These are phyloP conservation scores for Notolepis coatsorum DNA, from an alignment of 2,797 vertebrate genomes.

Conservation along the genomic window DNA sequence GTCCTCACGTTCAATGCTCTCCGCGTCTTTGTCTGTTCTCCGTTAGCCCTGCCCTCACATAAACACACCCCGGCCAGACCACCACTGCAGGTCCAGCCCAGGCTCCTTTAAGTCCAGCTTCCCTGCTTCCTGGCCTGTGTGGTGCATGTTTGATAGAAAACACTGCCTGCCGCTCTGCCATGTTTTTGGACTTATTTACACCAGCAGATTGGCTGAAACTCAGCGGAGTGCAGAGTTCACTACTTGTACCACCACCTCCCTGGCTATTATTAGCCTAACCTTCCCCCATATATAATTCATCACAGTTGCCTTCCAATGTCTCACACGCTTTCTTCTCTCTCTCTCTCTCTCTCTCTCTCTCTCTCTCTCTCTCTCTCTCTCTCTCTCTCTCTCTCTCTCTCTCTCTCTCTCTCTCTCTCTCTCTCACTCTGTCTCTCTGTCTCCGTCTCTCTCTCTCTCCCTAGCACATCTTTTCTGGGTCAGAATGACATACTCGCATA, in stretches of 20 bases:
- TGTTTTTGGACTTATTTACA: conserved; percentile 92
- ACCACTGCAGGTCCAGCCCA: neutral
- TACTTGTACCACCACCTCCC: conserved; percentile 49
- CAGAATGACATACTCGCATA: conserved; percentile 51
- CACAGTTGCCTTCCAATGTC: conserved; percentile 55
- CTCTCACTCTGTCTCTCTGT: conserved; percentile 45
- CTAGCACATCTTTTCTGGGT: conserved; percentile 68
- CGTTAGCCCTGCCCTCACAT: conserved; percentile 63
- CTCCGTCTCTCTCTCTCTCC: conserved; percentile 38
- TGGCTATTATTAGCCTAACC: conserved; percentile 82
- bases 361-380: conserved; percentile 29
- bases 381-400: conserved; percentile 13
- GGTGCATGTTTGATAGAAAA: conserved; percentile 54
- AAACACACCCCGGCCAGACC: conserved; percentile 44
- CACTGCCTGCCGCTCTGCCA: conserved; percentile 82
- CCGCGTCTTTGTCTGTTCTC: conserved; percentile 74
- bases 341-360: conserved; percentile 46
- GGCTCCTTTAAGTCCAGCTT: conserved; percentile 7
- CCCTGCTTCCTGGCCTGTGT: conserved; percentile 76
- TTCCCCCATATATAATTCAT: conserved; percentile 71
- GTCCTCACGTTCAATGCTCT: conserved; percentile 75
- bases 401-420: neutral
- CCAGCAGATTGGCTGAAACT: conserved; percentile 72
- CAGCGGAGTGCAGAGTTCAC: conserved; percentile 58
- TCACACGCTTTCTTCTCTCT: conserved; percentile 24